Evolutionary conservation across 1,140 invertebrate genomes (phyloP).

Genomic region (Neelides sp.): DNA sequence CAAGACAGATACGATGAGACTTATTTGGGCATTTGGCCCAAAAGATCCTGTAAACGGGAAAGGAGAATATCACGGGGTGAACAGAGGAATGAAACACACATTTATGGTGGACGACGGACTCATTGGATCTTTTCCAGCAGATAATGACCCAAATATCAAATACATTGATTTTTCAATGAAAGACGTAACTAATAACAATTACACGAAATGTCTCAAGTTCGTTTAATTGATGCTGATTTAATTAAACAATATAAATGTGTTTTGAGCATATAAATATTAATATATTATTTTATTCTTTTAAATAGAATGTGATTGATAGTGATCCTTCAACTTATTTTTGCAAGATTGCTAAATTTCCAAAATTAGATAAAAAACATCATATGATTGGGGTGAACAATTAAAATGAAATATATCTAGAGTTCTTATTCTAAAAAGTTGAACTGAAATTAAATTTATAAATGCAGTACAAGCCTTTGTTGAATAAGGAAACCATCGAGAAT

Average conservation of each 20-base stretch:
- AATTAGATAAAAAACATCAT: slow-evolving; percentile 55
- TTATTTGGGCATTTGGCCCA: slow-evolving; percentile 60
- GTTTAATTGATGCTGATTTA: neutral
- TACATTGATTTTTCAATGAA: slow-evolving; percentile 52
- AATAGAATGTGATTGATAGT: no score
- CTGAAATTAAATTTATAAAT: slow-evolving; percentile 14
- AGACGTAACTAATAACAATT: slow-evolving; percentile 50
- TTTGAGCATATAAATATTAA: no score
- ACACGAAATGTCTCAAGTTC: neutral
- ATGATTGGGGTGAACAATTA: slow-evolving; percentile 52
- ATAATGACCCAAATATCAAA: slow-evolving; percentile 39
- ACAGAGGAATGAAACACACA: neutral
- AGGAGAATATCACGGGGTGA: no score
- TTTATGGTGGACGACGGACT: slow-evolving; percentile 40
- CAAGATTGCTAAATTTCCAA: slow-evolving; percentile 64
- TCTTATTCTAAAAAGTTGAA: neutral
- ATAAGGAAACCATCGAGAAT: slow-evolving; percentile 15
- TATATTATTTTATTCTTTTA: no score
- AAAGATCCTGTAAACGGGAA: slow-evolving; percentile 47
- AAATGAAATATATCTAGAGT: neutral
- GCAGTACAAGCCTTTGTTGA: slow-evolving; percentile 51
- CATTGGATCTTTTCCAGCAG: slow-evolving; percentile 37
- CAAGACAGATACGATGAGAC: slow-evolving; percentile 61
- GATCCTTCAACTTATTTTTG: slow-evolving; percentile 62
- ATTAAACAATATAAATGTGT: no score